These are phyloP conservation scores for Athrips mouffetella DNA, from an alignment of 2,888 invertebrate species.

Conservation along the genomic window DNA sequence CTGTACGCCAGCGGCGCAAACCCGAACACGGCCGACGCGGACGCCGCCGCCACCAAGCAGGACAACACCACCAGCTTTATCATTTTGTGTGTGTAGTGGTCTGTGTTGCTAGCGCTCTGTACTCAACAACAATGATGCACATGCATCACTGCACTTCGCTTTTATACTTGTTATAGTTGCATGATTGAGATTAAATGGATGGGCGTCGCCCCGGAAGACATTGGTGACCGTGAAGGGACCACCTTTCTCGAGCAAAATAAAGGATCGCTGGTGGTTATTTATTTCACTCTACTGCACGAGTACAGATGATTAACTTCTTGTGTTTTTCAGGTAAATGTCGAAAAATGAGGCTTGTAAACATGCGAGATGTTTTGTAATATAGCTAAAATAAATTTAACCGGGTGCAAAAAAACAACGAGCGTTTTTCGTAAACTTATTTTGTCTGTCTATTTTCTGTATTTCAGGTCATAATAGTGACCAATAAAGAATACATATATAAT, in stretches of 20 bases:
- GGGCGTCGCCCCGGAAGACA: constrained; percentile 54
- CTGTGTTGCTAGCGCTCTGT: constrained; percentile 62
- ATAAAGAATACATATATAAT: too few relatives aligned
- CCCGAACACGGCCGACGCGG: constrained; percentile 41
- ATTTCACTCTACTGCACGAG: constrained; percentile 23
- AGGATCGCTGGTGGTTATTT: constrained; percentile 32
- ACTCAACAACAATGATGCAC: constrained; percentile 57
- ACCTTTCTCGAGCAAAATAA: constrained; percentile 50
- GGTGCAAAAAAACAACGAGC: too few relatives aligned
- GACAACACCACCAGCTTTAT: constrained; percentile 80
- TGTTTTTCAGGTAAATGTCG: constrained; percentile 10
- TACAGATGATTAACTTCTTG: constrained; percentile 18
- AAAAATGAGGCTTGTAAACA: too few relatives aligned
- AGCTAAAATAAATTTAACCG: too few relatives aligned
- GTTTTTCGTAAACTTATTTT: too few relatives aligned
- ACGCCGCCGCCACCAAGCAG: constrained; percentile 78
- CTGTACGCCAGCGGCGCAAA: constrained; percentile 23
- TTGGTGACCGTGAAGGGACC: constrained; percentile 52
- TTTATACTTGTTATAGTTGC: constrained; percentile 59
- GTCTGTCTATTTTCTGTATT: too few relatives aligned
- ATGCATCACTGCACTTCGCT: constrained; percentile 31
- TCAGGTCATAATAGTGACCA: too few relatives aligned
- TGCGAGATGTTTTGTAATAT: too few relatives aligned
- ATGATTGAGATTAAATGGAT: constrained; percentile 33
- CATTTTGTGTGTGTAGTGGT: constrained; percentile 59